Percentiles rank a stretch among this genome's conserved stretches.
These are phyloP conservation scores for Ophion ventricosus DNA, from an alignment of 2,888 invertebrate genomes.

Conservation along the genomic window DNA sequence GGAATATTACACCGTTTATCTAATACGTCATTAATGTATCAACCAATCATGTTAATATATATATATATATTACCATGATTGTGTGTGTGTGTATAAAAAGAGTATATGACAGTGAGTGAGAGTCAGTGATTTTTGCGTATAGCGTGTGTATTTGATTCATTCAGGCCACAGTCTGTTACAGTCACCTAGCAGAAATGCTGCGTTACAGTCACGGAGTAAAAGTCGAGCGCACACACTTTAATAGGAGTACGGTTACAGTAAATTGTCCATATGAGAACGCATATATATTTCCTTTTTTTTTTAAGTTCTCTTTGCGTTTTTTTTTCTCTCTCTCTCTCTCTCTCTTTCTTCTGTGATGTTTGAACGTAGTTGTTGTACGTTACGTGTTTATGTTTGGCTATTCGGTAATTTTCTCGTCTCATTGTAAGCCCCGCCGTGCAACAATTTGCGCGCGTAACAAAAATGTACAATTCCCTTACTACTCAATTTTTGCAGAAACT, in stretches of 20 bases:
- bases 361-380: conserved; percentile 40
- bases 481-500: conserved; percentile 44
- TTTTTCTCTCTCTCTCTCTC: conserved; percentile 1
- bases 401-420: conserved; percentile 10
- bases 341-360: conserved; percentile 46
- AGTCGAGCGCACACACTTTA: conserved; percentile 70
- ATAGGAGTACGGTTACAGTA: conserved; percentile 55
- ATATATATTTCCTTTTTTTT: conserved; percentile 31
- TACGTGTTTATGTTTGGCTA: conserved; percentile 30
- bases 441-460: conserved; percentile 24
- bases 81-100: background rate
- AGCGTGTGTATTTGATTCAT: conserved; percentile 78
- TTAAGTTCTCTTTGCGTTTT: conserved; percentile 7
- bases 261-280: conserved; percentile 46
- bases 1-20: background rate
- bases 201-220: conserved; percentile 77
- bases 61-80: conserved; percentile 4
- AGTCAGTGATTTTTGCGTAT: conserved; percentile 75
- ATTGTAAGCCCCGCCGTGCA: conserved; percentile 28
- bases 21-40: background rate
- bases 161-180: conserved; percentile 79
- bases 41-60: conserved; percentile 4
- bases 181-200: conserved; percentile 74
- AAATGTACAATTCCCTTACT: conserved; percentile 32
- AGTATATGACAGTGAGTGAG: conserved; percentile 71